Base-by-base conservation (phyloP, 2,888 invertebrate genomes). In the Parelbella ahira region DNA sequence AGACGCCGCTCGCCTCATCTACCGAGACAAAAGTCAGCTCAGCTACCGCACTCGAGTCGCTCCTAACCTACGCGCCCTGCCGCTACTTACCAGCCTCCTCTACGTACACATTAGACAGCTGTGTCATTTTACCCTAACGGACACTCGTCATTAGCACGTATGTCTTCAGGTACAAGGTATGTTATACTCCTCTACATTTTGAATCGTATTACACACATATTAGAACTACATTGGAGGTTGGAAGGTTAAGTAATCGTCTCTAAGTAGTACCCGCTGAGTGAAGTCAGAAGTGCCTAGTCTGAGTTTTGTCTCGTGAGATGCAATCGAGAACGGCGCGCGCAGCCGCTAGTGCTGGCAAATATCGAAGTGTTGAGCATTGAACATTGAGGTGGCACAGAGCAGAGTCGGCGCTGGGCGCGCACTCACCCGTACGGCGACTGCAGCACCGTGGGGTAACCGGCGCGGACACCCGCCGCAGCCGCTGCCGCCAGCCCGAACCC, bases 381-480 rank as follows among this genome's bases (percentile, higher is more conserved):
- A 86, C 83, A 84, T 82, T 74, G 66, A 84, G 74, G 53, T 50
- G 51, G 41, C 45, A 80, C 66, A 78, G 56, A 75, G 70, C 65
- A 60, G 54, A 56, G 53, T 50, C 37, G 18, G 24, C 32, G 24
- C 28, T 10, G 34, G 24, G 29, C 47, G 30, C 20, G 10, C 28
- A 93, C 95, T 94, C 88, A 95, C 95, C 95, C 95, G 71, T 94
- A 95, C 73, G 93, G 95, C 54, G 94, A 90, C 46, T 92, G 94
- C 62, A 95, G 87, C 50, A 95, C 91, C 32, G 92, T 88, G 39
- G 92, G 94, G 72, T 94, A 95, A 51, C 94, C 94, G 9, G 94
- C 89, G 54, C 94, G 90, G 48, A 95, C 92, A 50, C 94, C 93
- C 37, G 91, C 89, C 51, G 93, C 92, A 24, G 86, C 83, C 25